Percentiles rank a stretch among this genome's conserved stretches.
Evolutionary conservation across 2,888 invertebrate genomes (phyloP).

Genomic region (Arctia plantaginis): DNA sequence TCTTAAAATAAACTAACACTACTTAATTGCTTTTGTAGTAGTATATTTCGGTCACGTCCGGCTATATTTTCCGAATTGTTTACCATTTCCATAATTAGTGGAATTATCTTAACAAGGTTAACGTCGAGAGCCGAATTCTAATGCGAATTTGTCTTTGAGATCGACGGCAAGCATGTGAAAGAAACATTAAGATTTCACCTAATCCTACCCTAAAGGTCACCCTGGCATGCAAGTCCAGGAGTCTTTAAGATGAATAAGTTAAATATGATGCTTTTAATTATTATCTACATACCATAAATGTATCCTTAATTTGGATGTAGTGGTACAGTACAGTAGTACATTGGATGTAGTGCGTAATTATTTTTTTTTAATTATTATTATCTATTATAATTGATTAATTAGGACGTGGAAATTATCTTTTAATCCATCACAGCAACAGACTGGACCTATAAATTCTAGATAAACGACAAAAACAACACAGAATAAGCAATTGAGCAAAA

Average conservation of each 20-base stretch:
- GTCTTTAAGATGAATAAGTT: not conserved
- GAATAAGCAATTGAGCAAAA: too few species aligned
- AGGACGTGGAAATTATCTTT: not conserved
- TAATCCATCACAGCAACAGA: not conserved
- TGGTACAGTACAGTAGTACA: too few species aligned
- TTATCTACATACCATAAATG: not conserved
- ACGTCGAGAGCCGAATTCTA: conserved; percentile 7
- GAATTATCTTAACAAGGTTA: conserved; percentile 18
- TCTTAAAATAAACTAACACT: not conserved
- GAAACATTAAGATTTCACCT: not conserved
- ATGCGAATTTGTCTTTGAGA: not conserved
- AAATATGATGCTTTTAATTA: not conserved
- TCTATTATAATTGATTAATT: too few species aligned
- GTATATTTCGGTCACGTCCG: conserved; percentile 37
- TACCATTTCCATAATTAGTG: conserved; percentile 39
- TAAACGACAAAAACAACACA: not conserved
- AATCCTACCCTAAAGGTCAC: not conserved
- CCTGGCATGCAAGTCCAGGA: not conserved
- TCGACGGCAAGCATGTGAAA: not conserved
- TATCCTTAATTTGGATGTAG: not conserved
- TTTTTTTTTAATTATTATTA: too few species aligned
- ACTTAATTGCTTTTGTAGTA: not conserved
- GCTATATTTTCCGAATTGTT: conserved; percentile 35
- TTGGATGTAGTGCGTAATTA: too few species aligned
- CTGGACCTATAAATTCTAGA: not conserved